A percentile compares a stretch with the other conserved stretches of the same genome.
Evolutionary conservation across 2,888 invertebrate species (phyloP).

Genomic region (Automeris io): DNA sequence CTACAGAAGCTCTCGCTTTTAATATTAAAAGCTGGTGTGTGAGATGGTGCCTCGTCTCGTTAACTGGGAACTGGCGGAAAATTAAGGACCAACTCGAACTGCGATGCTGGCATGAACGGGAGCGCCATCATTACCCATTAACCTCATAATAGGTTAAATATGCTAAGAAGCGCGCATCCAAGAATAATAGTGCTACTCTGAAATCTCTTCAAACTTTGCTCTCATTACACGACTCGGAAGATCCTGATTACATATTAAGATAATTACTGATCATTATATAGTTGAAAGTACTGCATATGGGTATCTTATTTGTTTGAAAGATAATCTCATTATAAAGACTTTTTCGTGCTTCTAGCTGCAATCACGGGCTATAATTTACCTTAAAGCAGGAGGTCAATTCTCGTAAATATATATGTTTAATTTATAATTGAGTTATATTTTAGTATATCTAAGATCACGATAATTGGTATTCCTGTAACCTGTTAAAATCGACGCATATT

Average conservation of each 20-base stretch:
- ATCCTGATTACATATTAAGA: not conserved
- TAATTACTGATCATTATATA: no score
- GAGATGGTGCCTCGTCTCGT: conserved; percentile 31
- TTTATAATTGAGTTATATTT: no score
- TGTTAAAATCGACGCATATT: no score
- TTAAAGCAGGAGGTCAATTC: no score
- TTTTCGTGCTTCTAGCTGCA: no score
- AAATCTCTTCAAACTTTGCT: conserved; percentile 30
- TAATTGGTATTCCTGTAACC: no score
- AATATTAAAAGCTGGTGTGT: conserved; percentile 15
- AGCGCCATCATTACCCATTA: conserved; percentile 60
- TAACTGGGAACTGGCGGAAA: conserved; percentile 50
- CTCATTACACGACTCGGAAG: conserved; percentile 12
- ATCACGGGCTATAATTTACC: no score
- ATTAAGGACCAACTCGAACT: conserved; percentile 40
- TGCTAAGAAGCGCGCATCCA: conserved; percentile 54
- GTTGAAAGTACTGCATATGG: no score
- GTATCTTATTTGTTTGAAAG: no score
- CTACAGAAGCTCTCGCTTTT: conserved; percentile 13
- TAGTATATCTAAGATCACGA: no score
- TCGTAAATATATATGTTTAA: no score
- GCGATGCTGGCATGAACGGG: conserved; percentile 32
- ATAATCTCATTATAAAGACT: no score
- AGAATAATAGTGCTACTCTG: conserved; percentile 37
- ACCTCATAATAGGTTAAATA: conserved; percentile 67